Conservation (phyloP, 2,113 vertebrate genomes). For the Hippocampus abdominalis region DNA sequence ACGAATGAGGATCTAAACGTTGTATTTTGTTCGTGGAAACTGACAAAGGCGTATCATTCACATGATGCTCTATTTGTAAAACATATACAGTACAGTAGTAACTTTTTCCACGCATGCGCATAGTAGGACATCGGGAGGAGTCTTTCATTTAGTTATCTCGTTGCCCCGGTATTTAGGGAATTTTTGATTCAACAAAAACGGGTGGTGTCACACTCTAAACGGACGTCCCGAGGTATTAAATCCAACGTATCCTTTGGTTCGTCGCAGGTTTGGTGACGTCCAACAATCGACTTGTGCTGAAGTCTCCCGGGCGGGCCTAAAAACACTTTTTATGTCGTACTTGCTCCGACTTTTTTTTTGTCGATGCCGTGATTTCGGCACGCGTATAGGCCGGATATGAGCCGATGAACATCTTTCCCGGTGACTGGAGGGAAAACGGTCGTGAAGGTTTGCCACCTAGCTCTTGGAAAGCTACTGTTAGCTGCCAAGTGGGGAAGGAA, state of each 20-base stretch:
- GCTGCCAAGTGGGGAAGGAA: constrained; percentile 59
- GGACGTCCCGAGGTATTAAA: constrained; percentile 15
- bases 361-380: constrained; percentile 47
- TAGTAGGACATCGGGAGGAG: constrained; percentile 3
- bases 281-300: constrained; percentile 61
- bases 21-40: background rate
- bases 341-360: constrained; percentile 14
- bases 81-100: background rate
- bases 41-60: background rate
- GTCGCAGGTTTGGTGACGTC: constrained; percentile 78
- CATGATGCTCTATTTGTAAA: background rate
- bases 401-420: constrained; percentile 59
- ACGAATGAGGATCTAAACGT: background rate
- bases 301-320: constrained; percentile 72
- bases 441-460: constrained; percentile 43
- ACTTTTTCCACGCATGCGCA: constrained; percentile 37
- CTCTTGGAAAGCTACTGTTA: constrained; percentile 45
- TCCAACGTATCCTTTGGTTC: constrained; percentile 24
- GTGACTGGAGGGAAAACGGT: constrained; percentile 43
- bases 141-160: constrained; percentile 19
- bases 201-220: background rate
- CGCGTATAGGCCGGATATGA: constrained; percentile 52
- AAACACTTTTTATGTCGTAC: constrained; percentile 45
- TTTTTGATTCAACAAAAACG: background rate
- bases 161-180: constrained; percentile 17